Evolutionary conservation across 2,888 invertebrate species (phyloP).

Genomic region (Cheilosia grossa): DNA sequence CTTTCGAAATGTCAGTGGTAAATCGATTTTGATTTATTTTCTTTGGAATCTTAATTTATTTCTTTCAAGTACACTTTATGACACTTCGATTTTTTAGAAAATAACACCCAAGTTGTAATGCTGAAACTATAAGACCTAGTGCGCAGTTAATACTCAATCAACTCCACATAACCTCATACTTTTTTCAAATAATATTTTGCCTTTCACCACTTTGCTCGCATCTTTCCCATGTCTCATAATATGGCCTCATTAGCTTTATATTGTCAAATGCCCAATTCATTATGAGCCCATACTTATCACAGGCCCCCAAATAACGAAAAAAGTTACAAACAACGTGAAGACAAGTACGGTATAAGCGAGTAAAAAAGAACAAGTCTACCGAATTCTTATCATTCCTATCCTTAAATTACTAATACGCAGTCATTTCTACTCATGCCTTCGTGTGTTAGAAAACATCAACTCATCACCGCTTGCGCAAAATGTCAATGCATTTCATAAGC

Average conservation of each 20-base stretch:
- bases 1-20: too few relatives aligned
- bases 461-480: slow-evolving; percentile 31
- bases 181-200: too few relatives aligned
- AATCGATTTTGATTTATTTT: too few relatives aligned
- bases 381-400: background rate
- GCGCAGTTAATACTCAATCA: too few relatives aligned
- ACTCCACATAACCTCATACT: too few relatives aligned
- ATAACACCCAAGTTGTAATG: too few relatives aligned
- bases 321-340: slow-evolving; percentile 12
- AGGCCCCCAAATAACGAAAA: slow-evolving; percentile 7
- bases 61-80: too few relatives aligned
- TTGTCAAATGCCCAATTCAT: slow-evolving; percentile 25
- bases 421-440: slow-evolving; percentile 1
- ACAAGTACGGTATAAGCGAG: background rate
- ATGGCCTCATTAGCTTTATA: slow-evolving; percentile 38
- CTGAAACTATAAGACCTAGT: too few relatives aligned
- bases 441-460: slow-evolving; percentile 41
- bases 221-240: background rate
- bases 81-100: too few relatives aligned
- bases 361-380: background rate
- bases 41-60: too few relatives aligned
- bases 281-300: background rate
- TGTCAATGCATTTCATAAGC: slow-evolving; percentile 39
- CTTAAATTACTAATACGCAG: background rate
- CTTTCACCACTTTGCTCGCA: too few relatives aligned